A percentile compares a stretch with the other conserved stretches of the same genome.
phyloP scores from a whole-genome alignment of 2,888 invertebrate genomes.

The Busseola fusca region DNA sequence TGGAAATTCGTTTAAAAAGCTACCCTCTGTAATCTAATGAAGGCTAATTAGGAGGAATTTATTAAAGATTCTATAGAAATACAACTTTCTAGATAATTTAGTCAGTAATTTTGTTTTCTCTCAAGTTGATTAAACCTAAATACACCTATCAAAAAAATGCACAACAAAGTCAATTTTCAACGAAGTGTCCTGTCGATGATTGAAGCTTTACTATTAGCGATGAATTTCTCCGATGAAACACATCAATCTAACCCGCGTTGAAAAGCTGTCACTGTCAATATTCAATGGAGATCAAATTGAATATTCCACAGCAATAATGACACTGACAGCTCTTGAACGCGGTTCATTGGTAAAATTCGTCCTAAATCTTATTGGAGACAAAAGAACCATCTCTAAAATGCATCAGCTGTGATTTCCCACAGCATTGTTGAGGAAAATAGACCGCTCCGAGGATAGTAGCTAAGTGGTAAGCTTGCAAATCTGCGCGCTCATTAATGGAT shows the following conservation, averaged over 20 bases:
- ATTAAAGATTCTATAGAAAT: background rate
- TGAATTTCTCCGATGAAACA: background rate
- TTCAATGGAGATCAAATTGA: too few relatives aligned
- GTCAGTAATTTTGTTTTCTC: background rate
- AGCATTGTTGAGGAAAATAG: background rate
- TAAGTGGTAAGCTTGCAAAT: slow-evolving; percentile 20
- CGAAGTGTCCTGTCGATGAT: background rate
- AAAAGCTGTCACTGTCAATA: background rate
- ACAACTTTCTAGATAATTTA: background rate
- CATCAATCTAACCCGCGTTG: background rate
- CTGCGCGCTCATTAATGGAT: slow-evolving; percentile 16
- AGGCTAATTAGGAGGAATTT: background rate
- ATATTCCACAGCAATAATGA: background rate
- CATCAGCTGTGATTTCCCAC: slow-evolving; percentile 36
- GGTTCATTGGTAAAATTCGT: background rate
- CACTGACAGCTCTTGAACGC: background rate
- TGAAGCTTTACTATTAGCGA: background rate
- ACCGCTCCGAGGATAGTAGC: background rate
- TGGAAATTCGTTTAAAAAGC: background rate
- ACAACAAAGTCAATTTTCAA: background rate
- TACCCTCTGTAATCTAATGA: background rate
- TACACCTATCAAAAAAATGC: background rate
- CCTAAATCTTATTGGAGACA: background rate
- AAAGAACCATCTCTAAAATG: slow-evolving; percentile 6
- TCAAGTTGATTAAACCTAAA: background rate